Evolutionary conservation across 2,797 vertebrate species (phyloP).

Genomic region (Enteromius radiatus): DNA sequence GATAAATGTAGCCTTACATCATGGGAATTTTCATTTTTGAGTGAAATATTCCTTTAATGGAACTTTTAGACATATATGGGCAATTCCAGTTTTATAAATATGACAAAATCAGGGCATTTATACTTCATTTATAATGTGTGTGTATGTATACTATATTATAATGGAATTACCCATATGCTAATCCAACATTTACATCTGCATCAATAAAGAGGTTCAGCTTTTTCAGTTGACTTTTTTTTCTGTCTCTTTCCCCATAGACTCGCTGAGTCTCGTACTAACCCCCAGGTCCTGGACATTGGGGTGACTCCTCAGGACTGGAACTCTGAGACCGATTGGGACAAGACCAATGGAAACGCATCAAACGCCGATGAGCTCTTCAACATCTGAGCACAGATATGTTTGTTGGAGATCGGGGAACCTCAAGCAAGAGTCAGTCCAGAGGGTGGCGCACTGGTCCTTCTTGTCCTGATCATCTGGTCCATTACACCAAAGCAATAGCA

Average conservation of each 20-base stretch:
- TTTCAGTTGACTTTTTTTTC: not conserved
- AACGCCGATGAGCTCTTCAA: constrained; percentile 76
- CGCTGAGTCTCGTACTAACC: constrained; percentile 91
- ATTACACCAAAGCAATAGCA: constrained; percentile 71
- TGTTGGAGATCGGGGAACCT: not conserved
- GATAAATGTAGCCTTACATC: not conserved
- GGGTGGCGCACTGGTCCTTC: not conserved
- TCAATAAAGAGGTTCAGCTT: too few species aligned
- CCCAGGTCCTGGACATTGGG: constrained; percentile 91
- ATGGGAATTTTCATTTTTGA: not conserved
- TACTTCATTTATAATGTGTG: not conserved
- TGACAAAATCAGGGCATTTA: not conserved
- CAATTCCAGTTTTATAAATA: not conserved
- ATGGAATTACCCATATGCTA: constrained; percentile 6
- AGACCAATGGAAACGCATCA: constrained; percentile 66
- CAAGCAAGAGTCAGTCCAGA: not conserved
- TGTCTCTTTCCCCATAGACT: constrained; percentile 73
- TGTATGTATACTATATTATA: too few species aligned
- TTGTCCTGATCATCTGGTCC: not conserved
- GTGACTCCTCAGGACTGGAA: constrained; percentile 84
- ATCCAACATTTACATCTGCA: not conserved
- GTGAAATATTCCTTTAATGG: not conserved
- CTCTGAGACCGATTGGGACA: constrained; percentile 78
- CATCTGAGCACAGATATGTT: constrained; percentile 75
- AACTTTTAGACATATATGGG: not conserved